A percentile compares a stretch with the other conserved stretches of the same genome.
Evolutionary conservation across 2,888 invertebrate genomes (phyloP).

Genomic region (Phaedon cochleariae): DNA sequence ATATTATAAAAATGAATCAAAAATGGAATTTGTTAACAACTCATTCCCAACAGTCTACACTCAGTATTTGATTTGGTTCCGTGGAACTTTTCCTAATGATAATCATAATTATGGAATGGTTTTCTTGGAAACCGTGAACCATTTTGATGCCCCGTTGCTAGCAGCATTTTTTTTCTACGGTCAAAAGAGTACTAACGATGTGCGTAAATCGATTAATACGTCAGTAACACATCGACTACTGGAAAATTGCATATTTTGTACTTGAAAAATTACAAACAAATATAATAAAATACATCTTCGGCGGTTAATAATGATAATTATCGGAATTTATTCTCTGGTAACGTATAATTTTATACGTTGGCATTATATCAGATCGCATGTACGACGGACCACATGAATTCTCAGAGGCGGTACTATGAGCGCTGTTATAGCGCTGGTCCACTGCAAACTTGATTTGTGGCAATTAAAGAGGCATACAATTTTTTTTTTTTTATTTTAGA

Average conservation of each 20-base stretch:
- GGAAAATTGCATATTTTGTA: slow-evolving; percentile 64
- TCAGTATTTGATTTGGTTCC: not conserved
- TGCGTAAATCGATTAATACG: slow-evolving; percentile 57
- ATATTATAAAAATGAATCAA: no score
- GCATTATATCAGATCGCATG: slow-evolving; percentile 56
- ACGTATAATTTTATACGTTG: slow-evolving; percentile 60
- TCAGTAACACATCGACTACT: slow-evolving; percentile 60
- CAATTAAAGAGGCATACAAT: slow-evolving; percentile 57
- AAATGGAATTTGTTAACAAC: no score
- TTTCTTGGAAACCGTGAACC: not conserved
- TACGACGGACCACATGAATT: slow-evolving; percentile 47
- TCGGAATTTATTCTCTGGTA: slow-evolving; percentile 61
- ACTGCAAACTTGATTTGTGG: slow-evolving; percentile 53
- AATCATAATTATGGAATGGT: not conserved
- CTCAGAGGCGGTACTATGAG: slow-evolving; percentile 37
- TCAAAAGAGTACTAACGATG: slow-evolving; percentile 9
- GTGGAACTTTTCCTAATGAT: not conserved
- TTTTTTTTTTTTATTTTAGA: no score
- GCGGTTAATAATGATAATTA: slow-evolving; percentile 64
- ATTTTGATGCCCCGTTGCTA: not conserved
- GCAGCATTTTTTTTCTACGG: not conserved
- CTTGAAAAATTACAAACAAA: slow-evolving; percentile 63
- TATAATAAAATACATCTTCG: slow-evolving; percentile 62
- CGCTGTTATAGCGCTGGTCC: slow-evolving; percentile 43
- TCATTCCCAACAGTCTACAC: not conserved